Conservation (phyloP, 2,888 invertebrate species). For the Oligia fasciuncula region DNA sequence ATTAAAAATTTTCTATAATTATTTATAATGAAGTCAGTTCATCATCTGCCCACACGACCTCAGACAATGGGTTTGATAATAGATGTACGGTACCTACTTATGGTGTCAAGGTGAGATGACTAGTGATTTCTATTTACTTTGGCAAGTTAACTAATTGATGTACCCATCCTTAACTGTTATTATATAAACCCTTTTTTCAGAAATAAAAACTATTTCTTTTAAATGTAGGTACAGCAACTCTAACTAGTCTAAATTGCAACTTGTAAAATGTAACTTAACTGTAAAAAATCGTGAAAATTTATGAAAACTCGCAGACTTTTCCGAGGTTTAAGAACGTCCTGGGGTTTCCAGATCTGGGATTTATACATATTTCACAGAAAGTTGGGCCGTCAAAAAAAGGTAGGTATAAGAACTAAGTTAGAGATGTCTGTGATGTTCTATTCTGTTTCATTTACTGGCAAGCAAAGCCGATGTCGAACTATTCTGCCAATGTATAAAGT, state of each 20-base stretch:
- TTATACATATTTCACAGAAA: not conserved
- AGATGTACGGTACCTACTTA: conserved; percentile 30
- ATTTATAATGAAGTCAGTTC: conserved; percentile 45
- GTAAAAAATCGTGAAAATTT: too few species aligned
- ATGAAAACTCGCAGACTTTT: not conserved
- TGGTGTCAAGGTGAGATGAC: conserved; percentile 69
- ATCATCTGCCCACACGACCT: conserved; percentile 58
- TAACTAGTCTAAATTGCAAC: not conserved
- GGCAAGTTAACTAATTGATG: conserved; percentile 20
- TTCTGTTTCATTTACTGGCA: not conserved
- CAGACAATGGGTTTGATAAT: conserved; percentile 64
- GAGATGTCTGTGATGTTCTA: too few species aligned
- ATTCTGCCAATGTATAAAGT: too few species aligned
- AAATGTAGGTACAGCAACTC: not conserved
- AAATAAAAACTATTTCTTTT: not conserved
- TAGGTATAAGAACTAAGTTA: too few species aligned
- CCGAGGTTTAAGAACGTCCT: not conserved
- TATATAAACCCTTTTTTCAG: not conserved
- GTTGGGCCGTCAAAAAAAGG: too few species aligned
- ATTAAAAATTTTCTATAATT: conserved; percentile 19
- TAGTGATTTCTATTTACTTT: conserved; percentile 64
- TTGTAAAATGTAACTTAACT: not conserved
- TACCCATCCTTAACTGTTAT: not conserved
- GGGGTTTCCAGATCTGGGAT: not conserved
- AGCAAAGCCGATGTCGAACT: not conserved